A percentile compares a stretch with the other conserved stretches of the same genome.
phyloP scores from a whole-genome alignment of 2,888 invertebrate genomes.

The Meloe dianella region DNA sequence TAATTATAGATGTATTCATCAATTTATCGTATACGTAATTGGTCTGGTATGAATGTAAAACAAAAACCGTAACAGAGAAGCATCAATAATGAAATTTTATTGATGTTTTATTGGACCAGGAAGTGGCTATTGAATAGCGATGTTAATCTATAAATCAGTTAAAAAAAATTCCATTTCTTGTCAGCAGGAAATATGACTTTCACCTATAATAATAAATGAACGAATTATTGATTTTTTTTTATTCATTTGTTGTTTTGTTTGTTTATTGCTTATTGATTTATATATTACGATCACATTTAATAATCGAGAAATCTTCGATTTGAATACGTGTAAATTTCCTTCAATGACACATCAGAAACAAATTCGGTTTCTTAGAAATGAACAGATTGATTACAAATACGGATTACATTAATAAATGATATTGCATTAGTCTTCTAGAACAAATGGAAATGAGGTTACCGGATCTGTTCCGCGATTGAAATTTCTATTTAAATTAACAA shows the following conservation, averaged over 20 bases:
- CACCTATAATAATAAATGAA: slow-evolving; percentile 1
- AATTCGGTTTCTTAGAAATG: slow-evolving; percentile 4
- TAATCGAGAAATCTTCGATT: not conserved
- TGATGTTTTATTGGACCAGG: not conserved
- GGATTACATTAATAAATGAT: not conserved
- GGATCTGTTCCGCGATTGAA: slow-evolving; percentile 2
- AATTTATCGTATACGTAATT: not conserved
- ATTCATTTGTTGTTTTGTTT: no score
- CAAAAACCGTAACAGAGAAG: not conserved
- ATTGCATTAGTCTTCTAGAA: slow-evolving; percentile 16
- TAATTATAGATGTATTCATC: not conserved
- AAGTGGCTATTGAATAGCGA: not conserved
- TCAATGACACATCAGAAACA: slow-evolving; percentile 1
- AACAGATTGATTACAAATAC: not conserved
- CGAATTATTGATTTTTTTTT: not conserved
- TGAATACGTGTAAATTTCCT: not conserved
- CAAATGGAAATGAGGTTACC: slow-evolving; percentile 12
- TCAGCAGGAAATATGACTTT: slow-evolving; percentile 3
- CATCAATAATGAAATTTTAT: not conserved
- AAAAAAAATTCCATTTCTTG: not conserved
- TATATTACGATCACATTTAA: not conserved
- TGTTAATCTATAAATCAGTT: not conserved
- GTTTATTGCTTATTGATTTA: no score
- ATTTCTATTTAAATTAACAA: not conserved
- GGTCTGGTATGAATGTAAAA: not conserved